A percentile compares a stretch with the other conserved stretches of the same genome.
Evolutionary conservation across 2,797 vertebrate species (phyloP).

Genomic region (Synaphobranchus kaupii): DNA sequence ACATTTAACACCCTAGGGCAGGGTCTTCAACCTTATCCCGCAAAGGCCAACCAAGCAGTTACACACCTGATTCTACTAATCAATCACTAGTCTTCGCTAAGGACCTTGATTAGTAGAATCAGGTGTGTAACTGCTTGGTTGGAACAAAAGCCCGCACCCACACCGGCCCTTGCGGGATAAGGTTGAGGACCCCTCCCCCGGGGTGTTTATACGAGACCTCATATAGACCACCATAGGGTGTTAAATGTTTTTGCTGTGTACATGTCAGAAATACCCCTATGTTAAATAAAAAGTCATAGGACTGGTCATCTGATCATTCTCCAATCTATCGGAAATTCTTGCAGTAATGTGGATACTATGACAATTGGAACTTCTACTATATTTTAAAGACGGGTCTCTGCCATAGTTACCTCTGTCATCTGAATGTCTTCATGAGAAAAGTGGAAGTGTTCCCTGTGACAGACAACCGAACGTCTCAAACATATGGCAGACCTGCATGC

Average conservation of each 20-base stretch:
- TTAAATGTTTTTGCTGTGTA: not conserved
- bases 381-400: not conserved
- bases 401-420: not conserved
- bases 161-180: too few species aligned
- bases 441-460: not conserved
- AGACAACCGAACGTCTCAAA: not conserved
- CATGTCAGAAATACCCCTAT: not conserved
- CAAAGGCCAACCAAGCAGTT: too few species aligned
- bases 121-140: too few species aligned
- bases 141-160: too few species aligned
- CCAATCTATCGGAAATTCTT: not conserved
- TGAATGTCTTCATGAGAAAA: conserved; percentile 2
- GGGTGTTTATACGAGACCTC: too few species aligned
- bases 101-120: too few species aligned
- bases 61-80: too few species aligned
- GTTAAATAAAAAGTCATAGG: not conserved
- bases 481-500: not conserved
- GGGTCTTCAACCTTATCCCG: too few species aligned
- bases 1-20: too few species aligned
- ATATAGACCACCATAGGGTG: too few species aligned
- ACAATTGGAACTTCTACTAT: not conserved
- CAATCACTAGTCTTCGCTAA: too few species aligned
- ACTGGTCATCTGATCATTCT: not conserved
- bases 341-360: not conserved
- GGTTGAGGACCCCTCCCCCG: too few species aligned